Evolutionary conservation across 2,797 vertebrate species (phyloP).

Genomic region (Helicolenus hilgendorfi): DNA sequence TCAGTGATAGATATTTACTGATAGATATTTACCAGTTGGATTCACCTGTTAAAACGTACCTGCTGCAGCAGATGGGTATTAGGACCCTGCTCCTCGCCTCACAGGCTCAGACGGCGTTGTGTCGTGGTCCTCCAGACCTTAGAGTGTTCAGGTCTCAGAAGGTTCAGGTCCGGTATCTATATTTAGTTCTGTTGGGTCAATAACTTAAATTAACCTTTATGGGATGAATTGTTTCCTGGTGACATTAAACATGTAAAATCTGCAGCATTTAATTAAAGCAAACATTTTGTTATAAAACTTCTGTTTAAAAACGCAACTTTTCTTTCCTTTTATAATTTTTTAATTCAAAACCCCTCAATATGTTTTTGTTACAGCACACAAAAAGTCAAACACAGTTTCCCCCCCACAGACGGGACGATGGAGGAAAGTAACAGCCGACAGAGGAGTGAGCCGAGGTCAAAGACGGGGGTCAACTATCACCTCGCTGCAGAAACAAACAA

Average conservation of each 20-base stretch:
- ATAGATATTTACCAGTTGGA: too few relatives aligned
- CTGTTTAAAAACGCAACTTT: background rate
- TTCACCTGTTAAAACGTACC: too few relatives aligned
- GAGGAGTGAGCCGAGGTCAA: constrained; percentile 27
- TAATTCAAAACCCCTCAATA: constrained; percentile 63
- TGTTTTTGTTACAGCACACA: constrained; percentile 62
- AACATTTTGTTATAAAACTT: too few relatives aligned
- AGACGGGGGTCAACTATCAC: constrained; percentile 24
- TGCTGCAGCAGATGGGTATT: too few relatives aligned
- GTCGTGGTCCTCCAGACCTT: too few relatives aligned
- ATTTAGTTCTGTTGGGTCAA: too few relatives aligned
- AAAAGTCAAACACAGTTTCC: constrained; percentile 48
- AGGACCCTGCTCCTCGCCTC: background rate
- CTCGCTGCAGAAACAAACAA: constrained; percentile 25
- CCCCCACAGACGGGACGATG: constrained; percentile 15
- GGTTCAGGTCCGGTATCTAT: background rate
- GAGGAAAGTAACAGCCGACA: background rate
- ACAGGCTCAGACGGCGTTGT: background rate
- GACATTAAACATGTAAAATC: too few relatives aligned
- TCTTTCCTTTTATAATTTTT: constrained; percentile 36
- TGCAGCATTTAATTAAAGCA: too few relatives aligned
- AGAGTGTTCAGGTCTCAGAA: too few relatives aligned
- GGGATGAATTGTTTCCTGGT: too few relatives aligned
- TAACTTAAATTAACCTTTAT: too few relatives aligned
- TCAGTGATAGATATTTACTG: too few relatives aligned